Evolutionary conservation across 2,888 invertebrate genomes (phyloP).

Genomic region (Cataglyphis albicans): DNA sequence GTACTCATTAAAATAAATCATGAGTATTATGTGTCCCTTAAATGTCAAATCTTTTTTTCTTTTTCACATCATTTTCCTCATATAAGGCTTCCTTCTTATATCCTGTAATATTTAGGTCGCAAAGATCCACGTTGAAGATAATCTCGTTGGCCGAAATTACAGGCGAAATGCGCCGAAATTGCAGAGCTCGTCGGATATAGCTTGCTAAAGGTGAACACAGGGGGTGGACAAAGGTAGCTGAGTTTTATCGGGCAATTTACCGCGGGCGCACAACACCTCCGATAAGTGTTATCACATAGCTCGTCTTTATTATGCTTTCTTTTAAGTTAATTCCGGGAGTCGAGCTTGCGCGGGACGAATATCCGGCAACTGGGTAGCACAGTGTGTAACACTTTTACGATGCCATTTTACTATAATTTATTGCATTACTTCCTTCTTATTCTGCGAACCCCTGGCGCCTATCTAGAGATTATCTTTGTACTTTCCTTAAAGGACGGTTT

Average conservation of each 20-base stretch:
- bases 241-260: slow-evolving; percentile 51
- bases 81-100: slow-evolving; percentile 25
- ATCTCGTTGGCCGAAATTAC: slow-evolving; percentile 52
- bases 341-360: background rate
- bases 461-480: slow-evolving; percentile 16
- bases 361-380: background rate
- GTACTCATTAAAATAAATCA: slow-evolving; percentile 2
- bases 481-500: background rate
- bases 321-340: slow-evolving; percentile 48
- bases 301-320: slow-evolving; percentile 56
- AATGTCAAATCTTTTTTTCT: background rate
- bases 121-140: slow-evolving; percentile 51
- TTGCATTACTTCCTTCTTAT: slow-evolving; percentile 33
- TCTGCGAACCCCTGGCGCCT: slow-evolving; percentile 6
- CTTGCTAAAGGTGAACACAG: slow-evolving; percentile 7
- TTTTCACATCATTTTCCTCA: slow-evolving; percentile 21
- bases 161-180: slow-evolving; percentile 54
- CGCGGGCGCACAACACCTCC: slow-evolving; percentile 5
- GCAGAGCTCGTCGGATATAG: slow-evolving; percentile 14
- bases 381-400: slow-evolving; percentile 11
- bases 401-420: slow-evolving; percentile 39
- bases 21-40: background rate
- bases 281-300: slow-evolving; percentile 61
- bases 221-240: slow-evolving; percentile 3
- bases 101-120: slow-evolving; percentile 28